These are phyloP conservation scores for Oscheius sp. DNA, from an alignment of 2,888 invertebrate genomes.

Conservation along the genomic window DNA sequence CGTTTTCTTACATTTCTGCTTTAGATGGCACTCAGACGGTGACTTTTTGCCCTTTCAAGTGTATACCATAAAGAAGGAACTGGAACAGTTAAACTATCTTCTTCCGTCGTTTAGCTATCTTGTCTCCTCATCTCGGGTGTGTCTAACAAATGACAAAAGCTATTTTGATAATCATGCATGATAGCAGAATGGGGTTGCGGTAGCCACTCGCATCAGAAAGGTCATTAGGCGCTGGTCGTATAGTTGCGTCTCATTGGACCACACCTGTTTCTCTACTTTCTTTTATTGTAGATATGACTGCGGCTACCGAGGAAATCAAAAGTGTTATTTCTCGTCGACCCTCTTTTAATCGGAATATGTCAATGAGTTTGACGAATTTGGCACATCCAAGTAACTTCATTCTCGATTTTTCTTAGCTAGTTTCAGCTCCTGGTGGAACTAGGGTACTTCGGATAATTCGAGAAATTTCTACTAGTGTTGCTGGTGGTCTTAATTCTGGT, in stretches of 20 bases:
- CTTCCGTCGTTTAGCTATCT: neutral
- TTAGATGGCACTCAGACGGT: no score
- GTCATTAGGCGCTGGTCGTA: conserved; percentile 26
- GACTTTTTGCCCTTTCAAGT: no score
- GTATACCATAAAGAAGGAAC: no score
- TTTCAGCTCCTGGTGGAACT: neutral
- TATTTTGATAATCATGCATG: conserved; percentile 24
- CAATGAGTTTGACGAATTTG: conserved; percentile 18
- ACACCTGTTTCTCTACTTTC: neutral
- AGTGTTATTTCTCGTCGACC: conserved; percentile 25
- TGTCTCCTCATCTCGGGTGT: neutral
- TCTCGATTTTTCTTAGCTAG: neutral
- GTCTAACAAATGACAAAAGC: conserved; percentile 12
- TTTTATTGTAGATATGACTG: conserved; percentile 5
- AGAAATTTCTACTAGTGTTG: conserved; percentile 9
- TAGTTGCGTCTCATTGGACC: conserved; percentile 21
- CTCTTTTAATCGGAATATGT: conserved; percentile 23
- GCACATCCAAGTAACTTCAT: neutral
- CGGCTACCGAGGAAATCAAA: conserved; percentile 5
- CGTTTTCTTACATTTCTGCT: neutral
- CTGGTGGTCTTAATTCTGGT: conserved; percentile 16
- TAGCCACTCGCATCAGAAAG: neutral
- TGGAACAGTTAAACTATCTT: neutral
- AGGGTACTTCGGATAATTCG: conserved; percentile 7
- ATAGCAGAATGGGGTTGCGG: conserved; percentile 27